Conservation (phyloP, 2,888 invertebrate species). For the Pyralis farinalis region DNA sequence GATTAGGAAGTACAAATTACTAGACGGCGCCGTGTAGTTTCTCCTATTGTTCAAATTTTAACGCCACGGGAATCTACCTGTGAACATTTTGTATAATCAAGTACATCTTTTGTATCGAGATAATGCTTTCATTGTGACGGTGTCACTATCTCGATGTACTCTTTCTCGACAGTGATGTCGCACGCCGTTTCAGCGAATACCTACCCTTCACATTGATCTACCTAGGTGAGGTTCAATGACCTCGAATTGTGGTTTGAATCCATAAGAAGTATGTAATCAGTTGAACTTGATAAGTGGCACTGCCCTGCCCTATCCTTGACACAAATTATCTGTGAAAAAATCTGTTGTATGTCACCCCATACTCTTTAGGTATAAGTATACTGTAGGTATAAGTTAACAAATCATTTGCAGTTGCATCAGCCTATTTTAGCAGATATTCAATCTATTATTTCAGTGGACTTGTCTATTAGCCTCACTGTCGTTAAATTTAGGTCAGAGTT, state of each 20-base stretch:
- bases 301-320: constrained; percentile 5
- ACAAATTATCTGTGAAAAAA: constrained; percentile 2
- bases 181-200: background rate
- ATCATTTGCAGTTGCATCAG: too few species aligned
- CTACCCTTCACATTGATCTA: constrained; percentile 10
- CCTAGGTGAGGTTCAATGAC: constrained; percentile 5
- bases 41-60: constrained; percentile 66
- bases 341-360: constrained; percentile 1
- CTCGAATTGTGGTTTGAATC: constrained; percentile 1
- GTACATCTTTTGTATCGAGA: constrained; percentile 42
- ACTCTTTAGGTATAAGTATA: background rate
- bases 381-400: too few species aligned
- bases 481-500: too few species aligned
- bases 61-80: constrained; percentile 42
- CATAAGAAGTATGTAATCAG: constrained; percentile 1
- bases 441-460: too few species aligned
- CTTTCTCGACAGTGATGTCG: constrained; percentile 9
- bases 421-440: too few species aligned
- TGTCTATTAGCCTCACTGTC: too few species aligned
- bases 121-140: constrained; percentile 49
- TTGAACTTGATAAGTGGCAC: constrained; percentile 1
- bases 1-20: constrained; percentile 35
- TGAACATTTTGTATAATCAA: constrained; percentile 43
- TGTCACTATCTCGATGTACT: constrained; percentile 28
- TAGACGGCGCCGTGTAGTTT: constrained; percentile 43